These are phyloP conservation scores for mouse (Mus musculus) DNA, from an alignment of 2,113 vertebrate genomes.

Conservation along the genomic window GRCm39 chr4:120486001-120486500, in stretches of 20 bases:
- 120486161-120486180: no score
- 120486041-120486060: not conserved
- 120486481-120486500: not conserved
- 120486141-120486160: not conserved
- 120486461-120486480: not conserved
- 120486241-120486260: not conserved
- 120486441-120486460: not conserved
- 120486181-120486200: not conserved
- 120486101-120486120: not conserved
- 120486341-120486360: not conserved
- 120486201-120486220: conserved; percentile 18
- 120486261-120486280: not conserved
- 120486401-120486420: not conserved
- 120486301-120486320: not conserved
- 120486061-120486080: not conserved
- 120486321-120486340: not conserved
- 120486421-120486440: not conserved
- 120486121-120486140: not conserved
- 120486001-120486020: not conserved
- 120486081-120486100: not conserved
- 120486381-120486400: not conserved
- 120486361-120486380: not conserved
- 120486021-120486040: not conserved
- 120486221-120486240: not conserved
- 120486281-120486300: not conserved